A percentile compares a stretch with the other conserved stretches of the same genome.
Conservation (phyloP, 1,140 invertebrate species). For the Aphidius gifuensis region DNA sequence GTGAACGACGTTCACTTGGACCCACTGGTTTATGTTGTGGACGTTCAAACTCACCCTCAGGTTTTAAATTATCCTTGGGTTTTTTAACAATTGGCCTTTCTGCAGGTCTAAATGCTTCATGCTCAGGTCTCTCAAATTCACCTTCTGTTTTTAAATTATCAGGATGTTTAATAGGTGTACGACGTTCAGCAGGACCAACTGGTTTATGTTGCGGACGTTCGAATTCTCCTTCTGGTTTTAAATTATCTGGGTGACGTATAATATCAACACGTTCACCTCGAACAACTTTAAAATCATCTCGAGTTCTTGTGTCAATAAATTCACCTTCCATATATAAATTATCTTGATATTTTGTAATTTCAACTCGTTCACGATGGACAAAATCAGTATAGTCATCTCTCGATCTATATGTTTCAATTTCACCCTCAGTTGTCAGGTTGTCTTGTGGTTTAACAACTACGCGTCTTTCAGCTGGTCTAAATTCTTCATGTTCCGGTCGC, state of each 20-base stretch:
- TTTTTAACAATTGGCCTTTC: slow-evolving; percentile 39
- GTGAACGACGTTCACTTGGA: slow-evolving; percentile 50
- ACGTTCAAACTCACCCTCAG: slow-evolving; percentile 58
- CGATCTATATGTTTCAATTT: slow-evolving; percentile 43
- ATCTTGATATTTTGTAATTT: slow-evolving; percentile 59
- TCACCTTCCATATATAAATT: slow-evolving; percentile 60
- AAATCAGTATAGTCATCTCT: slow-evolving; percentile 58
- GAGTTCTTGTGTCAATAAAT: slow-evolving; percentile 51
- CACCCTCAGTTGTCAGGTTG: slow-evolving; percentile 49
- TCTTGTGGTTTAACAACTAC: slow-evolving; percentile 48
- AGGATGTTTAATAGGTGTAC: slow-evolving; percentile 56
- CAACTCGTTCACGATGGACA: slow-evolving; percentile 60
- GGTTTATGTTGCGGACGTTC: slow-evolving; percentile 42
- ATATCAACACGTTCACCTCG: slow-evolving; percentile 38
- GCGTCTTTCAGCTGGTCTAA: slow-evolving; percentile 54
- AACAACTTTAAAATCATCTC: slow-evolving; percentile 49
- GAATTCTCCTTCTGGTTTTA: slow-evolving; percentile 57
- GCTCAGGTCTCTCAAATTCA: slow-evolving; percentile 47
- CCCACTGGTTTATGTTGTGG: slow-evolving; percentile 49
- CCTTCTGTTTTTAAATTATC: slow-evolving; percentile 63
- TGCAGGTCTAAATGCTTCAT: slow-evolving; percentile 30
- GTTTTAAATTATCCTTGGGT: slow-evolving; percentile 56
- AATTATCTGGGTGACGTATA: slow-evolving; percentile 51
- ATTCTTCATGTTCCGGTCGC: slow-evolving; percentile 52
- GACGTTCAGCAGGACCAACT: slow-evolving; percentile 33